These are phyloP conservation scores for Nymphalis io DNA, from an alignment of 1,140 invertebrate genomes.

Conservation along the genomic window DNA sequence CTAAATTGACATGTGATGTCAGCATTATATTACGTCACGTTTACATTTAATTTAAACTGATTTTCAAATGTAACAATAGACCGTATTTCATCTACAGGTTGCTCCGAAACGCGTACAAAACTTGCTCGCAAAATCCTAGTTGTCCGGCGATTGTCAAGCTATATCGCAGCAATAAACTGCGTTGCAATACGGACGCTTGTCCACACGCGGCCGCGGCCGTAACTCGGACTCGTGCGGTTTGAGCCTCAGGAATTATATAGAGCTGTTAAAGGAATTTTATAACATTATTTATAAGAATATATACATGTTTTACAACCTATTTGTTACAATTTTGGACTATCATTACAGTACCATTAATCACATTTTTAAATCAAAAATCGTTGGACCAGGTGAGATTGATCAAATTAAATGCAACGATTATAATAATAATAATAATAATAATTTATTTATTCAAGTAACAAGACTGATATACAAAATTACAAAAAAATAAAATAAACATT, in stretches of 20 bases:
- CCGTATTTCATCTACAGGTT: constrained; percentile 37
- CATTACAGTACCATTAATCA: too few species aligned
- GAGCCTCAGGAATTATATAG: constrained; percentile 33
- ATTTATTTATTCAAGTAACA: too few species aligned
- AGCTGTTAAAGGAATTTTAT: constrained; percentile 38
- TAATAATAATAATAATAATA: too few species aligned
- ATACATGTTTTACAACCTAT: too few species aligned
- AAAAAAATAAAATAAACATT: too few species aligned
- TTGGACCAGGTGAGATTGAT: too few species aligned
- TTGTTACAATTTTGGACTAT: too few species aligned
- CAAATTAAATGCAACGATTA: too few species aligned
- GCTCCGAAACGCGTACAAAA: constrained; percentile 32
- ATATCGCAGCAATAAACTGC: constrained; percentile 63
- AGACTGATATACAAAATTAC: too few species aligned
- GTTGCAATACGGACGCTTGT: constrained; percentile 60
- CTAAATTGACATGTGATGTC: too few species aligned
- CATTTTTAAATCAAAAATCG: too few species aligned
- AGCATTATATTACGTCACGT: too few species aligned
- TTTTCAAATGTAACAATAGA: neutral
- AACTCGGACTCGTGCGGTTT: constrained; percentile 50
- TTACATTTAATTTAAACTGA: neutral
- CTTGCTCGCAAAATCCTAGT: constrained; percentile 31
- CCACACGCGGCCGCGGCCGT: constrained; percentile 57
- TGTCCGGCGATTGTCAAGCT: constrained; percentile 51
- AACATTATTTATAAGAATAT: neutral